Base-by-base conservation (phyloP, 2,888 invertebrate genomes). In the Smittia aterrima region DNA sequence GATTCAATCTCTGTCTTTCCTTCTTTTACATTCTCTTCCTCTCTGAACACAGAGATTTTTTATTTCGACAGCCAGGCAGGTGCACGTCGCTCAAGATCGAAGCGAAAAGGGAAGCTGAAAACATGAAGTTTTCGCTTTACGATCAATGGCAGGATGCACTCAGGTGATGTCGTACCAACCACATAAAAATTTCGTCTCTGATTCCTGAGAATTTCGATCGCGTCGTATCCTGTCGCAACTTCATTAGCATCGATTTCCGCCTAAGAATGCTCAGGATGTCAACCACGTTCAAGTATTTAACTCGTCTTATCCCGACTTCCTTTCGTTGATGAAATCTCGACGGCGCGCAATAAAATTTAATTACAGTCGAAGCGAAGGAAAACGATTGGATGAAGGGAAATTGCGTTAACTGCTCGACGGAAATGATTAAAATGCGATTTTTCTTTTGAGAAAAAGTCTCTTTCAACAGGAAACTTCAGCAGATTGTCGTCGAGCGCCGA, bases 211-310 rank as follows among this genome's bases (percentile, higher is more conserved):
- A 66, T 38, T 66, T 66, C 32, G n/a, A 20, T 7, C 22, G 11
- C 16, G 11, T 47, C 47, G 32, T 32, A 40, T 66, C 32, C 27
- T 40, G 11, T 24, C 18, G 18, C 32, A 41, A 41, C 13, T 47
- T 68, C 40, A 47, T 68, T 47, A 24, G 24, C 47, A 68, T 47
- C 68, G 41, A 68, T 68, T 68, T 68, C 68, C 68, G 68, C 24
- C 9, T 47, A 41, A 22, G 24, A 32, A 32, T 9, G 32, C 32
- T 41, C 41, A 68, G 47, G 40, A 68, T 67, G 47, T 47, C 47
- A 47, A 11, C 47, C 47, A 47, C 47, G 47, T 47, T 16, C 16
- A n/a, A 2, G 47, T 16, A 2, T 47, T 16, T 47, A 47, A 11
- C 16, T 38, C 38, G 16, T 16, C 11, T 47, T 16, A n/a, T 47